Evolutionary conservation across 2,888 invertebrate species (phyloP), one percentile per base, ranked within the genome.

Genomic region (Dasysyrphus albostriatus): DNA sequence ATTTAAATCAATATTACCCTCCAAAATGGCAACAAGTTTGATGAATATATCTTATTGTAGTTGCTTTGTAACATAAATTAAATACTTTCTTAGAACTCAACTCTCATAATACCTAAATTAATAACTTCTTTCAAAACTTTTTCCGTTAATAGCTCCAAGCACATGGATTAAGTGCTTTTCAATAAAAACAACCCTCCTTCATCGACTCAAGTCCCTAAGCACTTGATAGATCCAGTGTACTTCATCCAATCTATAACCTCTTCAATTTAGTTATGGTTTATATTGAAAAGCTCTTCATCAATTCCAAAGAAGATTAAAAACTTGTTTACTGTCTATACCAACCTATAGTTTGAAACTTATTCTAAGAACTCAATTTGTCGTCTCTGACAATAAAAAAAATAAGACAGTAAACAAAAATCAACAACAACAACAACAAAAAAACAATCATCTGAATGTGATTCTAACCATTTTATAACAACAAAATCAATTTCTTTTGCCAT

Each of bases 241-340:
- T 69, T 39, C 54, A 39, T n/a, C 12, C 24, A 54, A 39, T 51
- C 19, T 39, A 24, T 54, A 54, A 54, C 39, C 69, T 69, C 67
- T 37, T 37, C 49, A 67, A 67, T 49, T 63, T 6, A 63, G 63
- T 63, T 44, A 63, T 63, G 63, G 67, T 34, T 69, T 34, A 39
- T 54, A 39, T 69, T 54, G 51, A 69, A 69, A 54, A 54, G 34
- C 69, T 39, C 69, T 51, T 54, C 54, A 69, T 69, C 54, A 69
- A 69, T 69, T 54, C 14, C 39, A 39, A 61, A 54, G 54, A 69
- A 69, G 69, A 69, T 69, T 69, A 54, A 69, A 69, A 69, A 69
- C 69, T 69, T 69, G 54, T 69, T 69, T 69, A 54, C 37, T 67
- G 67, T 67, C 37, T 69, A 12, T 37, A 32, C 8, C 16, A n/a